Conservation (phyloP, 1,140 invertebrate genomes). For the Aphis gossypii region DNA sequence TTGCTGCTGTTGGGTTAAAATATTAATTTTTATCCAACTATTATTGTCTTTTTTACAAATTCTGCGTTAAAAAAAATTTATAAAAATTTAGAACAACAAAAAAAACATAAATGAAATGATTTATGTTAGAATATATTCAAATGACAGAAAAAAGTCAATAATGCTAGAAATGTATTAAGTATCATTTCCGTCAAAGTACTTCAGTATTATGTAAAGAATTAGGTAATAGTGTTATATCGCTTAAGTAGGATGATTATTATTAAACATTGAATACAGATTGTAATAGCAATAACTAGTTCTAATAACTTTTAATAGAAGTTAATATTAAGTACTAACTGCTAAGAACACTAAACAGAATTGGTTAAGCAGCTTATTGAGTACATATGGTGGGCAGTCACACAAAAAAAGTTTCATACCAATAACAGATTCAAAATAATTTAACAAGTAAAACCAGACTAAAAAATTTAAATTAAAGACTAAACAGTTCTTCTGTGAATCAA, state of each 20-base stretch:
- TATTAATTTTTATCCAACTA: not conserved
- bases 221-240: not conserved
- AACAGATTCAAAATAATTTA: conserved; percentile 6
- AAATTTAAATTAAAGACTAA: not conserved
- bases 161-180: not conserved
- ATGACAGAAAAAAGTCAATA: not conserved
- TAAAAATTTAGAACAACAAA: not conserved
- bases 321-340: not conserved
- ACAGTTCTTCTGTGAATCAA: not conserved
- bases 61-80: not conserved
- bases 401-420: not conserved
- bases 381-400: not conserved
- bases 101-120: not conserved
- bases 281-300: not conserved
- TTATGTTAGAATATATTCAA: not conserved
- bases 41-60: not conserved
- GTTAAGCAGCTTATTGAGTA: not conserved
- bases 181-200: not conserved
- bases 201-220: not conserved
- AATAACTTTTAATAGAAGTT: not conserved
- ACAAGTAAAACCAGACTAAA: not conserved
- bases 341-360: not conserved
- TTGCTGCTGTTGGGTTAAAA: not conserved
- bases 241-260: not conserved
- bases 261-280: not conserved